Conservation (phyloP, 2,113 vertebrate species). For the Lepus americanus region DNA sequence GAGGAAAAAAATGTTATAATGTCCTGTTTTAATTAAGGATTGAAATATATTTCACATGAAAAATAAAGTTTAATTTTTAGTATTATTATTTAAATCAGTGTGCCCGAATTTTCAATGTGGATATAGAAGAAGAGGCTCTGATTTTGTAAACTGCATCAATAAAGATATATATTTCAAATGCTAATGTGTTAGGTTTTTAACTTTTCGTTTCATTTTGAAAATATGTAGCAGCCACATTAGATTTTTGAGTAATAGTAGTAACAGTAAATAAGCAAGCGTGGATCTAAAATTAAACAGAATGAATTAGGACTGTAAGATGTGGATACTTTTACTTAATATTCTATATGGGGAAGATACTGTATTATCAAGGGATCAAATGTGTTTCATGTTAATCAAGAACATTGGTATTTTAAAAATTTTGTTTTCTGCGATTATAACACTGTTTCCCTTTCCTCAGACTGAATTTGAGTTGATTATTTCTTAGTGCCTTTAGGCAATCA, state of each 20-base stretch:
- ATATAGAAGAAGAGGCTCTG: not conserved
- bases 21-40: constrained; percentile 33
- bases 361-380: not conserved
- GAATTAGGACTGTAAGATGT: not conserved
- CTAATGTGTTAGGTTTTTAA: constrained; percentile 15
- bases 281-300: constrained; percentile 12
- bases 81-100: constrained; percentile 1
- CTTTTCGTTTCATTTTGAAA: constrained; percentile 57
- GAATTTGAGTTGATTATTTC: constrained; percentile 34
- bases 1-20: not conserved
- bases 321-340: not conserved
- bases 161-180: constrained; percentile 50
- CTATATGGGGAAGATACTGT: not conserved
- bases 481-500: not conserved
- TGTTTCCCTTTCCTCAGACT: not conserved
- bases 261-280: not conserved
- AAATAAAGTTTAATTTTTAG: constrained; percentile 47
- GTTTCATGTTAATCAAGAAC: not conserved
- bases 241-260: constrained; percentile 25
- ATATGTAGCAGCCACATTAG: constrained; percentile 6
- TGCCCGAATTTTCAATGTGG: constrained; percentile 32
- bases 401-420: not conserved
- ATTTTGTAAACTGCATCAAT: constrained; percentile 50
- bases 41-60: not conserved
- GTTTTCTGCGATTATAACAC: not conserved